A percentile compares a stretch with the other conserved stretches of the same genome.
phyloP scores from a whole-genome alignment of 2,888 invertebrate genomes.

The Bellardia pandia region DNA sequence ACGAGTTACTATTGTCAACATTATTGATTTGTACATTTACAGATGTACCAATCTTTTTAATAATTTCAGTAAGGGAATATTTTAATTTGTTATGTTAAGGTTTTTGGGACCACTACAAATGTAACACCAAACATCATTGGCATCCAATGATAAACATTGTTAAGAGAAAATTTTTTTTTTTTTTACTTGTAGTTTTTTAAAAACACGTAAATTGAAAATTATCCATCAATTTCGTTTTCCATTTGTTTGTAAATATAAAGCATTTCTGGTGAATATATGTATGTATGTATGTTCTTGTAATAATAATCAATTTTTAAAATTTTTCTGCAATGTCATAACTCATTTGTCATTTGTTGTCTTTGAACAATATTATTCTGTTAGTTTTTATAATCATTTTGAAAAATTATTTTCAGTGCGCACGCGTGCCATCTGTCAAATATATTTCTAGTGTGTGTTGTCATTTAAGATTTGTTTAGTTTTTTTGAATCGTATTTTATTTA shows the following conservation, averaged over 20 bases:
- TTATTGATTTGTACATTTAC: too few relatives aligned
- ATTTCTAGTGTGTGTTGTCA: slow-evolving; percentile 50
- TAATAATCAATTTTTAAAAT: slow-evolving; percentile 28
- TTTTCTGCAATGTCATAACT: slow-evolving; percentile 66
- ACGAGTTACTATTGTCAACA: too few relatives aligned
- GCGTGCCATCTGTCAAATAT: slow-evolving; percentile 74
- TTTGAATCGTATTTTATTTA: slow-evolving; percentile 20
- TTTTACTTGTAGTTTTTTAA: too few relatives aligned
- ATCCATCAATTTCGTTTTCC: neutral
- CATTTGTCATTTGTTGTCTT: slow-evolving; percentile 60
- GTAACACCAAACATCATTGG: too few relatives aligned
- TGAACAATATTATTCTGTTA: slow-evolving; percentile 27
- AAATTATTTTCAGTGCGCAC: slow-evolving; percentile 72
- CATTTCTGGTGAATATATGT: too few relatives aligned
- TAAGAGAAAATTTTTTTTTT: too few relatives aligned
- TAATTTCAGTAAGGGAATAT: too few relatives aligned
- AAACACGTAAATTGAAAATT: neutral
- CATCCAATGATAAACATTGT: too few relatives aligned
- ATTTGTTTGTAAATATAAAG: too few relatives aligned
- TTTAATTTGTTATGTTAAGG: too few relatives aligned
- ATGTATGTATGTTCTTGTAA: neutral
- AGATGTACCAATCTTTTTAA: too few relatives aligned
- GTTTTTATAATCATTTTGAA: slow-evolving; percentile 59
- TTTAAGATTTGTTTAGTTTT: slow-evolving; percentile 46
- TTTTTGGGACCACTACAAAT: too few relatives aligned